Evolutionary conservation across 2,113 vertebrate species (phyloP).

Genomic region (Epinephelus fuscoguttatus): DNA sequence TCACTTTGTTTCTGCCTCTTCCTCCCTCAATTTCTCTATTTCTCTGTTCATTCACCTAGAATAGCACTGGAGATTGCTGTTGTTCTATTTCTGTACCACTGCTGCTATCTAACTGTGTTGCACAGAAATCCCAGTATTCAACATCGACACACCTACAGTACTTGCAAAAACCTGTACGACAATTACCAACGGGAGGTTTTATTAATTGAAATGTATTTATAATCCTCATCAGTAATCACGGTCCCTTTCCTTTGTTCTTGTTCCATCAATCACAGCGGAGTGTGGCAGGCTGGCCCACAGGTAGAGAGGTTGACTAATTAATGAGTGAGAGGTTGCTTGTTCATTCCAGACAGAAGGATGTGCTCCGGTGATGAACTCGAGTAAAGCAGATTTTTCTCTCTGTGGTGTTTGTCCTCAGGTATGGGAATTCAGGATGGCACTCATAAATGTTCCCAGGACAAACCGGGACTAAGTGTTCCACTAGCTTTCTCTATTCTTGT

Average conservation of each 20-base stretch:
- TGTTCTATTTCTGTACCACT: constrained; percentile 44
- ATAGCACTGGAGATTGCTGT: constrained; percentile 65
- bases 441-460: not conserved
- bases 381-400: constrained; percentile 22
- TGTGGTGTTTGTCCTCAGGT: not conserved
- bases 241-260: constrained; percentile 61
- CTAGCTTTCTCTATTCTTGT: not conserved
- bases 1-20: constrained; percentile 58
- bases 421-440: not conserved
- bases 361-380: constrained; percentile 35
- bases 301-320: constrained; percentile 75
- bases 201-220: constrained; percentile 78
- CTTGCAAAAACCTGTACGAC: constrained; percentile 46
- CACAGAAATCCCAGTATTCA: constrained; percentile 30
- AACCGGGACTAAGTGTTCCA: not conserved
- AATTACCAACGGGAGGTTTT: constrained; percentile 54
- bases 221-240: constrained; percentile 75
- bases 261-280: constrained; percentile 69
- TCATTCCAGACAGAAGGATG: constrained; percentile 52
- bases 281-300: constrained; percentile 69
- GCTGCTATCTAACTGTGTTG: constrained; percentile 4
- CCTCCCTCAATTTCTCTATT: constrained; percentile 48
- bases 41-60: constrained; percentile 68
- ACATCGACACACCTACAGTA: constrained; percentile 15
- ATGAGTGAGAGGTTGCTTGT: constrained; percentile 63